These are phyloP conservation scores for Erpornis zantholeuca DNA, from an alignment of 2,113 vertebrate species.

Conservation along the genomic window DNA sequence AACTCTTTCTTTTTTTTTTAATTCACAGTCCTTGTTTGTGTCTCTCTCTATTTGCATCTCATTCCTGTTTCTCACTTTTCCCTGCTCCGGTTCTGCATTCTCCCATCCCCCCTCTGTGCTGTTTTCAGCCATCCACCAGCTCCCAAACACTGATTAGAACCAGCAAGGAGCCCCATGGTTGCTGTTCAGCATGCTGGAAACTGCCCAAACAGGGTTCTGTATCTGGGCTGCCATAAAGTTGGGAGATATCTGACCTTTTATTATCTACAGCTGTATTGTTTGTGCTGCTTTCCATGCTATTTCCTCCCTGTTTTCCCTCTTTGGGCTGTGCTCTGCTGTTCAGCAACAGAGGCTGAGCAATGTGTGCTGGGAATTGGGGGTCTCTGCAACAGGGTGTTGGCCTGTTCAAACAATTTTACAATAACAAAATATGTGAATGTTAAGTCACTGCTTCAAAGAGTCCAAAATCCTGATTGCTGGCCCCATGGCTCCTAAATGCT, in stretches of 20 bases:
- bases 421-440: neutral
- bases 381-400: neutral
- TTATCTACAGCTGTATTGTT: neutral
- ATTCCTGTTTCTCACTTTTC: neutral
- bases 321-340: neutral
- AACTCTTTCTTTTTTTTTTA: neutral
- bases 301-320: neutral
- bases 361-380: neutral
- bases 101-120: neutral
- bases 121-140: neutral
- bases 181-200: neutral
- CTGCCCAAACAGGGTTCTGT: neutral
- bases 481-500: neutral
- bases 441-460: neutral
- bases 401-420: neutral
- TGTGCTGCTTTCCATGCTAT: neutral
- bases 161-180: neutral
- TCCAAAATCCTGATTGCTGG: neutral
- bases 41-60: neutral
- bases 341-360: rapidly evolving
- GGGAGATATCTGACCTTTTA: neutral
- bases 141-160: neutral
- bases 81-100: neutral
- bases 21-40: neutral
- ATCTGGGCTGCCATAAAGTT: neutral